Evolutionary conservation across 2,113 vertebrate genomes (phyloP).

Genomic region (Potamarius usumacintae): DNA sequence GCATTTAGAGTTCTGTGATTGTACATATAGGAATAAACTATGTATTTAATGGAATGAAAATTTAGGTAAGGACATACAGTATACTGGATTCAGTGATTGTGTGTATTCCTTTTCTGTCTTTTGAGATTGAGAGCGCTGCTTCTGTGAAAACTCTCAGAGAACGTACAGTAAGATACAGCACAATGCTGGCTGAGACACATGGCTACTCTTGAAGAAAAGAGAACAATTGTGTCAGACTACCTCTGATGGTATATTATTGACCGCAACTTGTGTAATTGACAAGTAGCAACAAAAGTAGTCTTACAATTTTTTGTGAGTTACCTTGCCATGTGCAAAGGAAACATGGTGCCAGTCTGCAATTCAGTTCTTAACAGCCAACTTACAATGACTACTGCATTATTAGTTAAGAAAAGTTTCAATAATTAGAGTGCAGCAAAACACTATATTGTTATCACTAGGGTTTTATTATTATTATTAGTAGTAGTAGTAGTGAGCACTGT

Average conservation of each 20-base stretch:
- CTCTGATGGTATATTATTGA: not conserved
- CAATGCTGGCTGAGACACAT: conserved; percentile 43
- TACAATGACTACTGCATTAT: too few relatives aligned
- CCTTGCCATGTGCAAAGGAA: too few relatives aligned
- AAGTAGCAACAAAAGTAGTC: not conserved
- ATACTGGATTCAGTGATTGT: too few relatives aligned
- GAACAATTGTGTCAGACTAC: not conserved
- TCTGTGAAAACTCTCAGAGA: conserved; percentile 36
- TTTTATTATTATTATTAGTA: too few relatives aligned
- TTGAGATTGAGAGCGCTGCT: conserved; percentile 39
- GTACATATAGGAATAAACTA: not conserved
- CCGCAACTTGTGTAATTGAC: not conserved
- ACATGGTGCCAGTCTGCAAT: too few relatives aligned
- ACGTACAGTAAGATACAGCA: conserved; percentile 34
- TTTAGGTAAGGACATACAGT: not conserved
- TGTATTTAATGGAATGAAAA: not conserved
- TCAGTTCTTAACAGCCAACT: too few relatives aligned
- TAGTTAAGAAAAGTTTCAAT: too few relatives aligned
- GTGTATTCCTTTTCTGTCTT: conserved; percentile 36
- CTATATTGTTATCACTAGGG: too few relatives aligned
- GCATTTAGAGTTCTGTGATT: not conserved
- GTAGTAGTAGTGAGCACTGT: too few relatives aligned
- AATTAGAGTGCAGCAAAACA: too few relatives aligned
- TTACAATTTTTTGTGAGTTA: too few relatives aligned
- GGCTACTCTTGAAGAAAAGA: not conserved